phyloP scores from a whole-genome alignment of 2,797 vertebrate genomes.

The Anguilla obscura region DNA sequence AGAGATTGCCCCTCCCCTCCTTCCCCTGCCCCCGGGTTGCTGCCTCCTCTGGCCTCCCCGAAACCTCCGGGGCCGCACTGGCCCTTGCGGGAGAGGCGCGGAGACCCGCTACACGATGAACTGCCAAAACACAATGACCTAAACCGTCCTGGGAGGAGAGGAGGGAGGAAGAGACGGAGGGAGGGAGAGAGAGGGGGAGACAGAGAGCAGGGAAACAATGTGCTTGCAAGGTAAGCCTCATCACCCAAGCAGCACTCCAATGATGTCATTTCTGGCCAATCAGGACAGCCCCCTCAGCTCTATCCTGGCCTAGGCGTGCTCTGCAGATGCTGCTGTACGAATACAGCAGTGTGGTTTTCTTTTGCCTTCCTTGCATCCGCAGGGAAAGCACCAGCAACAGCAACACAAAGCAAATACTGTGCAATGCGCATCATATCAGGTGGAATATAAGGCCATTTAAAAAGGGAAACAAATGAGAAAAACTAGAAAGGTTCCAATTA shows the following conservation, averaged over 20 bases:
- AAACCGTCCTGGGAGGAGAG: conserved; percentile 4
- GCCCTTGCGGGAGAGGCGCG: not conserved
- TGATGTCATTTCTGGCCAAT: conserved; percentile 63
- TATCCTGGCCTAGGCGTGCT: not conserved
- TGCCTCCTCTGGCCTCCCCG: not conserved
- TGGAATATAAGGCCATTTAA: not conserved
- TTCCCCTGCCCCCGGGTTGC: not conserved
- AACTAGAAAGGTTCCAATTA: not conserved
- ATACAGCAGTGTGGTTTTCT: not conserved
- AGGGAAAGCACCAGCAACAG: not conserved
- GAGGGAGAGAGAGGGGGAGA: not conserved
- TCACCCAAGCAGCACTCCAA: conserved; percentile 44
- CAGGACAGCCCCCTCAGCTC: conserved; percentile 30
- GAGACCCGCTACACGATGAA: not conserved
- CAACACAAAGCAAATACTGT: not conserved
- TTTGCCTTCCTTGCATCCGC: not conserved
- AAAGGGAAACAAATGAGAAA: not conserved
- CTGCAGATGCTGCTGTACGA: conserved; percentile 29
- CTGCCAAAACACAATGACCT: conserved; percentile 22
- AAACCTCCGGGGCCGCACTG: not conserved
- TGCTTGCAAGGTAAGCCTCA: conserved; percentile 50
- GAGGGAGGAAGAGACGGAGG: not conserved
- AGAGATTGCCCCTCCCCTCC: conserved; percentile 14
- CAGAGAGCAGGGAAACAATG: conserved; percentile 36
- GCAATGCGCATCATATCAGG: not conserved